Evolutionary conservation across 1,140 invertebrate genomes (phyloP).

Genomic region (Zelostemma sp.): DNA sequence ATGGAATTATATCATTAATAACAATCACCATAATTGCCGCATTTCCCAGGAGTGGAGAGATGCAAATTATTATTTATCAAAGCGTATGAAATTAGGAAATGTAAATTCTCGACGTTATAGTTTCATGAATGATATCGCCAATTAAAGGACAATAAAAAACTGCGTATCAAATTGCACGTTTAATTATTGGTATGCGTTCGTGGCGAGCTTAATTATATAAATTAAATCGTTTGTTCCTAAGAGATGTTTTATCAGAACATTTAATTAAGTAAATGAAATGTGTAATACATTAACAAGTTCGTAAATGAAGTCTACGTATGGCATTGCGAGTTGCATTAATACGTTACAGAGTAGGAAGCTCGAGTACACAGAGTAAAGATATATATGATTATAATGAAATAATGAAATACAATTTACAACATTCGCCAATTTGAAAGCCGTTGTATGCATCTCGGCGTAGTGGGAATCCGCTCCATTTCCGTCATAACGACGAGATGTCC

Average conservation of each 20-base stretch:
- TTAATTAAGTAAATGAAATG: constrained; percentile 7
- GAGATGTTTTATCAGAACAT: not conserved
- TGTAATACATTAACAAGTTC: constrained; percentile 13
- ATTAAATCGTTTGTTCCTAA: not conserved
- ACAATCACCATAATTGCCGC: not conserved
- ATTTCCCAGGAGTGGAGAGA: not conserved
- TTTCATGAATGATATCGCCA: not conserved
- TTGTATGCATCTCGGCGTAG: constrained; percentile 34
- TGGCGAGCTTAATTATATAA: not conserved
- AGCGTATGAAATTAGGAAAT: not conserved
- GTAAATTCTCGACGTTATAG: not conserved
- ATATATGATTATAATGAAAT: constrained; percentile 52
- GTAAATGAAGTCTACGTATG: constrained; percentile 16
- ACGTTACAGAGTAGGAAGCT: constrained; percentile 22
- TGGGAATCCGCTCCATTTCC: constrained; percentile 56
- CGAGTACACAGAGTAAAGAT: too few relatives aligned
- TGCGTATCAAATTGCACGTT: too few relatives aligned
- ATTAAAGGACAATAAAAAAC: not conserved
- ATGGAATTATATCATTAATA: not conserved
- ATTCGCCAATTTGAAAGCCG: constrained; percentile 29
- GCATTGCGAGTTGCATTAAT: too few relatives aligned
- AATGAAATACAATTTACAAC: constrained; percentile 52
- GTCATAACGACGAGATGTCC: constrained; percentile 52
- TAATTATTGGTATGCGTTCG: not conserved
- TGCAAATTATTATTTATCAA: not conserved